Conservation (phyloP, 2,888 invertebrate species). For the Acholoe squamosa region DNA sequence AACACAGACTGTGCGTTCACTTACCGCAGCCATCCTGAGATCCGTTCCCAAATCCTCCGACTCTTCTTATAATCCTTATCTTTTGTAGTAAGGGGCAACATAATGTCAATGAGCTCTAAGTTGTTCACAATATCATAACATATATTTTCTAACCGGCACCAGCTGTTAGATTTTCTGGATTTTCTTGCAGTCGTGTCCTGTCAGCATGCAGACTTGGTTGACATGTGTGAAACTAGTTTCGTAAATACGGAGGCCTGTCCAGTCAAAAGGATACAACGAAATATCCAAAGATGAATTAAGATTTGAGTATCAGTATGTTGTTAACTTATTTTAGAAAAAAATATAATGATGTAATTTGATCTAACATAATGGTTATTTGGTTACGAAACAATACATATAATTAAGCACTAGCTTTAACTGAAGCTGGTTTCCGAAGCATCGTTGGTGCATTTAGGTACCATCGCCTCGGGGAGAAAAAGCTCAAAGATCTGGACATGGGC, state of each 20-base stretch:
- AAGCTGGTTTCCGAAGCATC: too few species aligned
- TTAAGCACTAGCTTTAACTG: too few species aligned
- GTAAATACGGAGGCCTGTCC: background rate
- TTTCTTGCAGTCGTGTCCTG: conserved; percentile 3
- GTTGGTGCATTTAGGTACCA: too few species aligned
- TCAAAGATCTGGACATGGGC: too few species aligned
- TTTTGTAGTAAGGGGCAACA: conserved; percentile 83
- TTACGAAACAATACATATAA: too few species aligned
- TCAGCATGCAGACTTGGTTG: background rate
- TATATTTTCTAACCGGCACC: background rate
- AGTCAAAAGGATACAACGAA: too few species aligned
- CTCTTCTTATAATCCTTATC: conserved; percentile 82
- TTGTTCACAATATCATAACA: conserved; percentile 1
- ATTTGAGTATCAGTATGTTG: too few species aligned
- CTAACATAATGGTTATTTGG: too few species aligned
- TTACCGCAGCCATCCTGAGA: conserved; percentile 83
- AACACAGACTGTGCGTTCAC: conserved; percentile 42
- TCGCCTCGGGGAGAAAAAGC: too few species aligned
- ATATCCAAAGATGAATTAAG: too few species aligned
- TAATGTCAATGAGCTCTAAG: conserved; percentile 66
- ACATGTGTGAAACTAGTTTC: background rate
- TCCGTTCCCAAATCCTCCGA: conserved; percentile 80
- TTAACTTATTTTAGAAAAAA: too few species aligned
- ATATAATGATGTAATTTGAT: too few species aligned
- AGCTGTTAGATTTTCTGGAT: background rate